Conservation (phyloP, 2,113 vertebrate genomes). For the Psephotus haematonotus region DNA sequence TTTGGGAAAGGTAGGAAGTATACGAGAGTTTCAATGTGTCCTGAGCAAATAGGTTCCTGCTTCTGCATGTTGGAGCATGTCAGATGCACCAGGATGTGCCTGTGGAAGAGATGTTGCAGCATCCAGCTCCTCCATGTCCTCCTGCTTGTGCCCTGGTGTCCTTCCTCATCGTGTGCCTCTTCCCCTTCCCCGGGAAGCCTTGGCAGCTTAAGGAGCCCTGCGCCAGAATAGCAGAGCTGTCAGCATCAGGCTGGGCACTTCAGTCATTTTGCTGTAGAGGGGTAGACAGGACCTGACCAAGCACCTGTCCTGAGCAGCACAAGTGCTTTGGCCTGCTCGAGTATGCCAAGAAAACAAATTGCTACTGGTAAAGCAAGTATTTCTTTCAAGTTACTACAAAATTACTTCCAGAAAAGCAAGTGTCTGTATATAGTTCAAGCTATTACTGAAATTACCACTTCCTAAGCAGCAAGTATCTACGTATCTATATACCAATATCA, state of each 20-base stretch:
- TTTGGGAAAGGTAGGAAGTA: not conserved
- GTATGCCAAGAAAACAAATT: not conserved
- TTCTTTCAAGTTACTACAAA: not conserved
- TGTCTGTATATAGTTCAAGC: fast-evolving
- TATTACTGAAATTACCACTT: not conserved
- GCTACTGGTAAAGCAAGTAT: not conserved
- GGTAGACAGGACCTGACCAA: not conserved
- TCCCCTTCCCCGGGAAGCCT: not conserved
- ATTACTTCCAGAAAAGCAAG: not conserved
- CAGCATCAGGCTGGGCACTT: not conserved
- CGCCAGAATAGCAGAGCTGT: not conserved
- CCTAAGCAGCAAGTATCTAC: not conserved
- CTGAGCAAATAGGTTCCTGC: fast-evolving
- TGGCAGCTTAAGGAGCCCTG: fast-evolving
- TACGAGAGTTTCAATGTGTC: not conserved
- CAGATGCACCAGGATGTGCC: not conserved
- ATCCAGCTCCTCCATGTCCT: not conserved
- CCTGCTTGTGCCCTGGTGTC: not conserved
- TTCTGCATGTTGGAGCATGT: fast-evolving
- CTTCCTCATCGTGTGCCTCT: not conserved
- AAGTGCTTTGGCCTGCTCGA: not conserved
- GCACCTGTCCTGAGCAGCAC: not conserved
- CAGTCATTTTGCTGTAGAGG: not conserved
- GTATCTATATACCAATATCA: fast-evolving
- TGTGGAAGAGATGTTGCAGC: not conserved